Conservation (phyloP, 1,140 invertebrate species). For the Ceratina calcarata region DNA sequence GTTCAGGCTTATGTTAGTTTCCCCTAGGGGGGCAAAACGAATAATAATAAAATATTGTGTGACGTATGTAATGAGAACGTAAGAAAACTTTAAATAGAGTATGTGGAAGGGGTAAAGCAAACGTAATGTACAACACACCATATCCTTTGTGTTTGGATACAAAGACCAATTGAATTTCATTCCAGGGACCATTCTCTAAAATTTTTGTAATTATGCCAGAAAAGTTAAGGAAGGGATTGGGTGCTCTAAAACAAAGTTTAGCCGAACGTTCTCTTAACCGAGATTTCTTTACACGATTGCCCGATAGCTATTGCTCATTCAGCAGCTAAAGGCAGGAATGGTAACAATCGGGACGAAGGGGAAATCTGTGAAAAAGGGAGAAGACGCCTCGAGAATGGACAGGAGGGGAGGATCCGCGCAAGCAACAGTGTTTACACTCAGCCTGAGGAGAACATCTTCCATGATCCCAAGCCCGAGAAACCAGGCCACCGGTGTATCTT, state of each 20-base stretch:
- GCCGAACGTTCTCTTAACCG: not conserved
- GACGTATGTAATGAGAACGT: too few species aligned
- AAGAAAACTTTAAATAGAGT: too few species aligned
- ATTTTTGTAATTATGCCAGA: too few species aligned
- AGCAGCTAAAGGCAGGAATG: conserved; percentile 52
- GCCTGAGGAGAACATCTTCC: conserved; percentile 55
- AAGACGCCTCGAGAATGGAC: conserved; percentile 21
- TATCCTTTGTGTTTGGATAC: not conserved
- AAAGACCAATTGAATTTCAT: too few species aligned
- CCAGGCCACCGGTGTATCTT: conserved; percentile 61
- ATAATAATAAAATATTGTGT: too few species aligned
- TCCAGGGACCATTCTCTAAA: too few species aligned
- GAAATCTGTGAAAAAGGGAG: not conserved
- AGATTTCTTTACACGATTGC: conserved; percentile 15
- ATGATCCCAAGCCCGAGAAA: conserved; percentile 60
- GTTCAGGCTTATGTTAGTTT: too few species aligned
- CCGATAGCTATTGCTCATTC: conserved; percentile 47
- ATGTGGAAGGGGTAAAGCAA: too few species aligned
- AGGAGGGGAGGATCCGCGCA: conserved; percentile 49
- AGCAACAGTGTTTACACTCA: conserved; percentile 70
- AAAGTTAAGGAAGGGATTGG: too few species aligned
- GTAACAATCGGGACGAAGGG: conserved; percentile 7
- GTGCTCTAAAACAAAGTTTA: too few species aligned
- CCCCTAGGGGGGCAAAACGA: too few species aligned
- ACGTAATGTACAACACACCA: too few species aligned